These are phyloP conservation scores for Cheilosia impressa DNA, from an alignment of 2,888 invertebrate genomes.

Conservation along the genomic window DNA sequence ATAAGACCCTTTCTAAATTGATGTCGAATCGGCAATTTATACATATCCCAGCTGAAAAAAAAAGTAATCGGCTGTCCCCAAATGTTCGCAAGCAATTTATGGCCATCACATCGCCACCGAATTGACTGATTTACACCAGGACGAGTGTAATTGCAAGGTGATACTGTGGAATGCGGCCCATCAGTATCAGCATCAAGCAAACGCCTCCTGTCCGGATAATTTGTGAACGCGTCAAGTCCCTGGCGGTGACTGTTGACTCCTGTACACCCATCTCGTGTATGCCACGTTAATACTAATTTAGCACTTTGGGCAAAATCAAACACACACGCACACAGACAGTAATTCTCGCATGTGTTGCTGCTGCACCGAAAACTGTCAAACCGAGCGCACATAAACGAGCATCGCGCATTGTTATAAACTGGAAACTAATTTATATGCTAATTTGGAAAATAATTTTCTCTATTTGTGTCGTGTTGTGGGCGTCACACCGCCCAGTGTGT, in stretches of 20 bases:
- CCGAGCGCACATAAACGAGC: conserved; percentile 47
- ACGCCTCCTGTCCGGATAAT: conserved; percentile 59
- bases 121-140: not conserved
- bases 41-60: no score
- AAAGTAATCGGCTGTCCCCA: not conserved
- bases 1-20: no score
- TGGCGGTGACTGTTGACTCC: conserved; percentile 33
- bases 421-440: conserved; percentile 71
- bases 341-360: not conserved
- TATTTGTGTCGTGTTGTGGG: conserved; percentile 72
- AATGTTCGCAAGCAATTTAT: not conserved
- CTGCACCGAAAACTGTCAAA: conserved; percentile 47
- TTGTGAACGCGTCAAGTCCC: conserved; percentile 54
- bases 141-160: conserved; percentile 28
- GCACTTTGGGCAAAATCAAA: conserved; percentile 26
- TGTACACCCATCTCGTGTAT: conserved; percentile 48
- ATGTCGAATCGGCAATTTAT: no score
- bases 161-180: not conserved
- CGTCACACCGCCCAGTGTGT: conserved; percentile 64
- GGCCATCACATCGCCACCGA: conserved; percentile 6
- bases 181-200: not conserved
- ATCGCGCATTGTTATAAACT: conserved; percentile 44
- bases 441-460: conserved; percentile 71
- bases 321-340: not conserved
- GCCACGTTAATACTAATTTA: conserved; percentile 60